Evolutionary conservation across 2,888 invertebrate genomes (phyloP).

Genomic region (Anagyrus pseudococci): DNA sequence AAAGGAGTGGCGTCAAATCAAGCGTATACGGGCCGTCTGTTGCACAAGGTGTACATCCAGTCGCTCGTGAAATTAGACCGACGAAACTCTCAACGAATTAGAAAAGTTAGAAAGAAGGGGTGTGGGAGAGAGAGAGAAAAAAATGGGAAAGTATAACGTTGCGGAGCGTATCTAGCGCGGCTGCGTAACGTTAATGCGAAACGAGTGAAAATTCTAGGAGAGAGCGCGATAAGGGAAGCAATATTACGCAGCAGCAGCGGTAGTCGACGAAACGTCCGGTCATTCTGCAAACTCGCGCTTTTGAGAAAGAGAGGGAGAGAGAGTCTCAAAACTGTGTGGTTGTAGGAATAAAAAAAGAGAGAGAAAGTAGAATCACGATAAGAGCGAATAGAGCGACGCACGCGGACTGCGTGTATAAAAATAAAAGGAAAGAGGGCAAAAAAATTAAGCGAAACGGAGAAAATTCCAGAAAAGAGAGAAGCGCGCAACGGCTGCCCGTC

Average conservation of each 20-base stretch:
- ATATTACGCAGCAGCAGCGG: conserved; percentile 7
- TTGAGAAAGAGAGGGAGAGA: conserved; percentile 2
- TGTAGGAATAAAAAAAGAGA: conserved; percentile 13
- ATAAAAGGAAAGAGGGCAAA: conserved; percentile 1
- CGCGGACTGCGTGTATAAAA: no score
- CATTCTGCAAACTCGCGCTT: not conserved
- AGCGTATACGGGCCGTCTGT: no score
- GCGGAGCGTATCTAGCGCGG: no score
- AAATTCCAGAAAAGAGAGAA: not conserved
- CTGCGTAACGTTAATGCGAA: no score
- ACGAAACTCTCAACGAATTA: not conserved
- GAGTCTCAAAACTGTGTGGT: conserved; percentile 11
- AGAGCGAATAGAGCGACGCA: conserved; percentile 24
- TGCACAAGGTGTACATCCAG: no score
- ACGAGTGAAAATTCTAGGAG: conserved; percentile 25
- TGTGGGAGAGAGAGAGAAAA: no score
- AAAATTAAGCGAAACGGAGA: conserved; percentile 16
- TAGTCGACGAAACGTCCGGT: conserved; percentile 18
- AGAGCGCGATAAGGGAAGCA: conserved; percentile 22
- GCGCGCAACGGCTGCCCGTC: no score
- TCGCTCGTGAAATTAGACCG: no score
- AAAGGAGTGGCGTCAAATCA: no score
- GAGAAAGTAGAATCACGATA: no score
- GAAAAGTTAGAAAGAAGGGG: not conserved
- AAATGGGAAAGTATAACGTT: no score